A percentile compares a stretch with the other conserved stretches of the same genome.
phyloP scores from a whole-genome alignment of 2,888 invertebrate species.

The Pterostichus niger region DNA sequence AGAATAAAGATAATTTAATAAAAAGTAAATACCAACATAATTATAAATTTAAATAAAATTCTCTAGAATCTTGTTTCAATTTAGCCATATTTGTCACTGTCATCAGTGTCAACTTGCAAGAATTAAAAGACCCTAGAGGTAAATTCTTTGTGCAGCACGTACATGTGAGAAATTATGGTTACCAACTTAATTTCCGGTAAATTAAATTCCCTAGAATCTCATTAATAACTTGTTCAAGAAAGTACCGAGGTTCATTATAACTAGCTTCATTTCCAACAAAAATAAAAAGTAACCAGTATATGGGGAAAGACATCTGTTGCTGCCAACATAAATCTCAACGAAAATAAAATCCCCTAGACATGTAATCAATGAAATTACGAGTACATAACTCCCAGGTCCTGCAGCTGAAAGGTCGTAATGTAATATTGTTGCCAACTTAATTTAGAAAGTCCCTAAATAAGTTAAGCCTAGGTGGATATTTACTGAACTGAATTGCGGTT shows the following conservation, averaged over 20 bases:
- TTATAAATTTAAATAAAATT: too few relatives aligned
- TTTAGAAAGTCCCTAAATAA: constrained; percentile 60
- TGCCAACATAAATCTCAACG: constrained; percentile 58
- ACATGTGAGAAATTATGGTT: constrained; percentile 48
- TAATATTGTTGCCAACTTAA: constrained; percentile 62
- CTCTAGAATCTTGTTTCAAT: too few relatives aligned
- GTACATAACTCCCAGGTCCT: constrained; percentile 29
- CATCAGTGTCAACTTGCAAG: constrained; percentile 8
- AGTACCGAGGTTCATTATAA: constrained; percentile 43
- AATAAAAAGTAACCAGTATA: constrained; percentile 28
- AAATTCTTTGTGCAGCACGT: constrained; percentile 13
- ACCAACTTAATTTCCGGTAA: constrained; percentile 53
- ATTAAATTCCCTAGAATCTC: constrained; percentile 63
- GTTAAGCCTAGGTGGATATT: constrained; percentile 32
- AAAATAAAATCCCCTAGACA: constrained; percentile 54
- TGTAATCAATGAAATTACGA: constrained; percentile 51
- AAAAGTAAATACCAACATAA: neutral
- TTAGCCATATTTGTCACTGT: constrained; percentile 20
- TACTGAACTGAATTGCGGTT: constrained; percentile 23
- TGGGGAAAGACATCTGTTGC: constrained; percentile 59
- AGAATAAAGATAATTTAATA: too few relatives aligned
- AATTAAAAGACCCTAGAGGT: constrained; percentile 39
- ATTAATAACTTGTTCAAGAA: constrained; percentile 56
- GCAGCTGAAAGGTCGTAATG: constrained; percentile 50
- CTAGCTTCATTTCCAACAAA: constrained; percentile 43